A percentile compares a stretch with the other conserved stretches of the same genome.
Conservation (phyloP, 2,113 vertebrate genomes). For the Lophura nycthemera region DNA sequence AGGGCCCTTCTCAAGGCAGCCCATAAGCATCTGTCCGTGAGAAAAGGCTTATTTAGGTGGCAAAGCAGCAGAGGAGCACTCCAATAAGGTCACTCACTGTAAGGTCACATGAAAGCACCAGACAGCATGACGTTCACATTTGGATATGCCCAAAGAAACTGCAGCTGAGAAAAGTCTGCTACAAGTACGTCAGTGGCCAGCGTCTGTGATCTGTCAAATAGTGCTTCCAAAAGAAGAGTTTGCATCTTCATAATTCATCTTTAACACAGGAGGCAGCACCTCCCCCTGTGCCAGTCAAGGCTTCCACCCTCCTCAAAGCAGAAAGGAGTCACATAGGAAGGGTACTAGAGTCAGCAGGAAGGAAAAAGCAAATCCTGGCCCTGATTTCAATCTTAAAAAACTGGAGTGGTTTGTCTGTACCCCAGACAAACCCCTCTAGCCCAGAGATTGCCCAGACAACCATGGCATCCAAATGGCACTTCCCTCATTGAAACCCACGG, state of each 20-base stretch:
- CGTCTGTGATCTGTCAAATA: not conserved
- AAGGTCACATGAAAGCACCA: slow-evolving; percentile 58
- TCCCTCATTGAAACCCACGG: rapidly evolving
- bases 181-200: not conserved
- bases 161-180: not conserved
- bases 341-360: not conserved
- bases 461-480: rapidly evolving
- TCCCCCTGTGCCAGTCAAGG: not conserved
- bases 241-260: not conserved
- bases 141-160: slow-evolving; percentile 27
- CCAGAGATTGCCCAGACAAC: not conserved
- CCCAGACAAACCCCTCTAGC: not conserved
- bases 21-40: not conserved
- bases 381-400: not conserved
- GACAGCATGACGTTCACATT: slow-evolving; percentile 63
- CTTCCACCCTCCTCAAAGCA: not conserved
- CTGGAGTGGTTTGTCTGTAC: not conserved
- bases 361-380: not conserved
- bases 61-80: slow-evolving; percentile 23
- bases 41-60: slow-evolving; percentile 29
- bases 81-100: slow-evolving; percentile 13
- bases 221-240: not conserved
- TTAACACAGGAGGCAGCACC: not conserved
- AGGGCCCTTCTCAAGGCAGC: not conserved
- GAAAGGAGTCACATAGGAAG: not conserved